A percentile compares a stretch with the other conserved stretches of the same genome.
phyloP scores from a whole-genome alignment of 2,888 invertebrate species.

The Pristionchus mayeri region DNA sequence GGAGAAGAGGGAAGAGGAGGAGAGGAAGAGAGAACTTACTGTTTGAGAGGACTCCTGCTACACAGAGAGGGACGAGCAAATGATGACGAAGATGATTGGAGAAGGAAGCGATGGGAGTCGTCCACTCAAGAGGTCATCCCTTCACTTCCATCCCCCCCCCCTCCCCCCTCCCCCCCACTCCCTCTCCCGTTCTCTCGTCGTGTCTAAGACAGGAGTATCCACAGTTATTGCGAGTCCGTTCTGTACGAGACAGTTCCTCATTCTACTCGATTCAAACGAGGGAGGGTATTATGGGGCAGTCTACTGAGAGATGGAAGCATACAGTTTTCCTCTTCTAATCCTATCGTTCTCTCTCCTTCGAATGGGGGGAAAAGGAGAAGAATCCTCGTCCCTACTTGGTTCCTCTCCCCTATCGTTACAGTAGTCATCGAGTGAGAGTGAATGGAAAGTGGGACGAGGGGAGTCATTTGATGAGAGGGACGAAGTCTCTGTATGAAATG shows the following conservation, averaged over 20 bases:
- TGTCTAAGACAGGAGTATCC: too few species aligned
- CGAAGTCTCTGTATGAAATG: conserved; percentile 19
- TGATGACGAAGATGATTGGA: conserved; percentile 60
- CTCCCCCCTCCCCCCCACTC: neutral
- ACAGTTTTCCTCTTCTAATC: conserved; percentile 6
- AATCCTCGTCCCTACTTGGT: neutral
- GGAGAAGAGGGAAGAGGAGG: conserved; percentile 54
- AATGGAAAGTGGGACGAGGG: neutral
- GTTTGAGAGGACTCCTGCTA: conserved; percentile 73
- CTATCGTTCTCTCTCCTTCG: conserved; percentile 1
- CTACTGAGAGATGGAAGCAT: neutral
- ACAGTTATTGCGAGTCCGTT: too few species aligned
- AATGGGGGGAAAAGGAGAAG: neutral
- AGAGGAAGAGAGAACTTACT: neutral
- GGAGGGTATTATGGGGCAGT: neutral
- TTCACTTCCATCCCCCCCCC: neutral
- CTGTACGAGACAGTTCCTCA: conserved; percentile 1
- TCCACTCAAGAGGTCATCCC: neutral
- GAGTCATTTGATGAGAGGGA: conserved; percentile 23
- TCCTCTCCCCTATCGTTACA: neutral
- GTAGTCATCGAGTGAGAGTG: neutral
- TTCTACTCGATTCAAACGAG: neutral
- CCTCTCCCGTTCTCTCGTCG: neutral
- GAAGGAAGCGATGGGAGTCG: neutral
- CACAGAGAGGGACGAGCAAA: conserved; percentile 68